Conservation (phyloP, 2,113 vertebrate species). For the Petrocephalus zakoni region DNA sequence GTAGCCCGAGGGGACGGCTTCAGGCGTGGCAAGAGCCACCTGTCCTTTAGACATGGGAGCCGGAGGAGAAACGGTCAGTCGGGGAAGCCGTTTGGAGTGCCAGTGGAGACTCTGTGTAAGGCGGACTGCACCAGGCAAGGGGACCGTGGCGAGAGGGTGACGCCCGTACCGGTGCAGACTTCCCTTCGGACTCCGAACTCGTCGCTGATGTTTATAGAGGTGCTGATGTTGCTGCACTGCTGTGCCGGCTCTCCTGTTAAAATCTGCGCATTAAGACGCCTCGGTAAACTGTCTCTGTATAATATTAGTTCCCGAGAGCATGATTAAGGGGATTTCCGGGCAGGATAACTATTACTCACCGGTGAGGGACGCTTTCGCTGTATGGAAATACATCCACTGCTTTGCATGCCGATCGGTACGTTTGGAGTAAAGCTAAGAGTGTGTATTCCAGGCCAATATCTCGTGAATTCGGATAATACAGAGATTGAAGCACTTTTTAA, state of each 20-base stretch:
- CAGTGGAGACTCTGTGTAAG: conserved; percentile 61
- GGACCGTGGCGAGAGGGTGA: neutral
- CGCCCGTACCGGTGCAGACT: neutral
- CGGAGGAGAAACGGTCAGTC: conserved; percentile 32
- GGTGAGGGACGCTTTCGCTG: neutral
- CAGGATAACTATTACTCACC: neutral
- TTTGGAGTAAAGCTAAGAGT: neutral
- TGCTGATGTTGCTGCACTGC: neutral
- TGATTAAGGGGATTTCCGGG: neutral
- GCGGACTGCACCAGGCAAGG: conserved; percentile 9
- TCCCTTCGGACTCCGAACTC: neutral
- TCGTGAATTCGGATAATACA: neutral
- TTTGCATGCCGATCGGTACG: neutral
- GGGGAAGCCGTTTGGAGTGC: conserved; percentile 52
- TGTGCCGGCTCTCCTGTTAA: no score
- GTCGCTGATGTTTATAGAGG: neutral
- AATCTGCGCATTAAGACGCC: neutral
- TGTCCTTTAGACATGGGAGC: conserved; percentile 34
- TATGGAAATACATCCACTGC: neutral
- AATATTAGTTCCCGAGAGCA: neutral
- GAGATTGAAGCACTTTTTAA: neutral
- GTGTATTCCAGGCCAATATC: neutral
- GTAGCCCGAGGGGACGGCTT: neutral
- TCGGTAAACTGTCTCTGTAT: neutral
- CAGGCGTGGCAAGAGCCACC: neutral